Evolutionary conservation across 2,113 vertebrate genomes (phyloP).

Genomic region (Amblyornis subalaris): DNA sequence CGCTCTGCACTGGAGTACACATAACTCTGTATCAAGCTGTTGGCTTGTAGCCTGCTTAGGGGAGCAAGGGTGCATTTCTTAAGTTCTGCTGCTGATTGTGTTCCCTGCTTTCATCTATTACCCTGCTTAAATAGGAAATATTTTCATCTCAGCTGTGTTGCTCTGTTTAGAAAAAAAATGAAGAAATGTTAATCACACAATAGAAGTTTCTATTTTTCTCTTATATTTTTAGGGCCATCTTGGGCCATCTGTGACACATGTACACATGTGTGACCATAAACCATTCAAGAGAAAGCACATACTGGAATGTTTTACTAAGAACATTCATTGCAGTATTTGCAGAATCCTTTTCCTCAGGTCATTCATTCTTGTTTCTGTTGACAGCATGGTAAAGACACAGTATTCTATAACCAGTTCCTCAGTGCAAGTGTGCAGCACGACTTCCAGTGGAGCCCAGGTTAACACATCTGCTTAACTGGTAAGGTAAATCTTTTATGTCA

Average conservation of each 20-base stretch:
- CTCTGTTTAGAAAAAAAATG: background rate
- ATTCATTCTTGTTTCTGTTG: background rate
- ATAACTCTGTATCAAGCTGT: fast-evolving
- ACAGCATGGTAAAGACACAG: background rate
- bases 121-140: background rate
- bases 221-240: background rate
- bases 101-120: background rate
- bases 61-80: background rate
- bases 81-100: background rate
- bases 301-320: background rate
- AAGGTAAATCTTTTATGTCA: background rate
- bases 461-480: background rate
- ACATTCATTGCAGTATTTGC: background rate
- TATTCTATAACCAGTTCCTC: background rate
- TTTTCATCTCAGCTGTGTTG: background rate
- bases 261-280: fast-evolving
- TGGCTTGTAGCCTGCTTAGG: background rate
- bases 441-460: background rate
- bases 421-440: background rate
- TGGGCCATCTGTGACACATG: background rate
- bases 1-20: background rate
- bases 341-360: background rate
- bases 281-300: background rate
- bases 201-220: background rate
- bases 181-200: background rate